Conservation (phyloP, 2,797 vertebrate genomes). For the Ataeniobius toweri region DNA sequence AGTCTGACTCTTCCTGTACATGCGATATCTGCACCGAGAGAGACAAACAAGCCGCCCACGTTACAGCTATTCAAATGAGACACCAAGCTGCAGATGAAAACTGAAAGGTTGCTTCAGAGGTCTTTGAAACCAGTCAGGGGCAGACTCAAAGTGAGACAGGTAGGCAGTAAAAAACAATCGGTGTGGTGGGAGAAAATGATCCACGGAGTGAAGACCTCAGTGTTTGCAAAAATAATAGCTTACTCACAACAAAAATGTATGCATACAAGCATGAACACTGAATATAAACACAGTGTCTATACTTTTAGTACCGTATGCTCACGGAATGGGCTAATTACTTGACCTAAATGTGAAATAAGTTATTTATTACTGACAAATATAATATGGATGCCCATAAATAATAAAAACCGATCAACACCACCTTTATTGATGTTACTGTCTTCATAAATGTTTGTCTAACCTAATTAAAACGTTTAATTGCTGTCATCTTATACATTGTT, state of each 20-base stretch:
- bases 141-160: conserved; percentile 27
- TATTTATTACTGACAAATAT: not conserved
- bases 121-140: conserved; percentile 37
- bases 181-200: conserved; percentile 18
- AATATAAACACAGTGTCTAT: not conserved
- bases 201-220: conserved; percentile 1
- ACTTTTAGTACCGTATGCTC: not conserved
- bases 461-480: not conserved
- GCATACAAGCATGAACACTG: not conserved
- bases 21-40: conserved; percentile 86
- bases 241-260: conserved; percentile 4
- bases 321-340: not conserved
- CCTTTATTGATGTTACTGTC: not conserved
- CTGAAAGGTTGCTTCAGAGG: conserved; percentile 23
- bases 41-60: conserved; percentile 47
- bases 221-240: conserved; percentile 1
- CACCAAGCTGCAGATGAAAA: conserved; percentile 2
- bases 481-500: not conserved
- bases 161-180: conserved; percentile 32
- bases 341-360: not conserved
- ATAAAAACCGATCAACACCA: too few relatives aligned
- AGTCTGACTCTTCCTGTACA: conserved; percentile 99
- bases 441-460: not conserved
- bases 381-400: not conserved
- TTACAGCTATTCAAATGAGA: conserved; percentile 27